A percentile compares a stretch with the other conserved stretches of the same genome.
Conservation (phyloP, 2,113 vertebrate genomes). For the Nestor notabilis region DNA sequence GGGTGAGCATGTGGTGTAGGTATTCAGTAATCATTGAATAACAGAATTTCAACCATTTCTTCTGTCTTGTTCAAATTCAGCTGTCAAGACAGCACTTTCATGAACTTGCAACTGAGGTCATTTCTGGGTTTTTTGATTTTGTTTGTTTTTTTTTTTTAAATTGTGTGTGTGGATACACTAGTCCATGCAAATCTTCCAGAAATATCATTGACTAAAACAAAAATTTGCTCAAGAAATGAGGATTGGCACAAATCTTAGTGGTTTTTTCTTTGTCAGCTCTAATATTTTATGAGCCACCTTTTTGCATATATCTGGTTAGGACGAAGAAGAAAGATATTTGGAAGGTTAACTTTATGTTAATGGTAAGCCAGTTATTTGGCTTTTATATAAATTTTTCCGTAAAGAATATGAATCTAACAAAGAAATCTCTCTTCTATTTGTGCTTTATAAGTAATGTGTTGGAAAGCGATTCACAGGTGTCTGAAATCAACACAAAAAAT, state of each 20-base stretch:
- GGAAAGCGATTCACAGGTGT: neutral
- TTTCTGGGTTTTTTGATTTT: neutral
- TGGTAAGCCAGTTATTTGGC: neutral
- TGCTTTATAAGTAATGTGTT: neutral
- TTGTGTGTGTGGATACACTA: neutral
- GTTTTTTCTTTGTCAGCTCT: neutral
- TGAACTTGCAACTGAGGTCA: neutral
- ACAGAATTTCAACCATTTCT: neutral
- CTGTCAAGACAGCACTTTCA: neutral
- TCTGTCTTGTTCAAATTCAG: neutral
- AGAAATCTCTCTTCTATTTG: neutral
- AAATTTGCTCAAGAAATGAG: neutral
- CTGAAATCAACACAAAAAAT: neutral
- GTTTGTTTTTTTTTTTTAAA: neutral
- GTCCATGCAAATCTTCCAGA: neutral
- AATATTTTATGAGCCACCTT: neutral
- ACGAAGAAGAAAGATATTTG: neutral
- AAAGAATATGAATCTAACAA: neutral
- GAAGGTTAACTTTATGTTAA: neutral
- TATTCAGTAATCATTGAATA: neutral
- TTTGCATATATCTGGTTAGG: neutral
- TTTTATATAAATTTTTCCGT: neutral
- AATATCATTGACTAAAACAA: neutral
- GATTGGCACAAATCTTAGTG: neutral
- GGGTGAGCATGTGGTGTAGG: rapidly evolving